These are phyloP conservation scores for Ceyx cyanopectus DNA, from an alignment of 2,113 vertebrate species.

Conservation along the genomic window DNA sequence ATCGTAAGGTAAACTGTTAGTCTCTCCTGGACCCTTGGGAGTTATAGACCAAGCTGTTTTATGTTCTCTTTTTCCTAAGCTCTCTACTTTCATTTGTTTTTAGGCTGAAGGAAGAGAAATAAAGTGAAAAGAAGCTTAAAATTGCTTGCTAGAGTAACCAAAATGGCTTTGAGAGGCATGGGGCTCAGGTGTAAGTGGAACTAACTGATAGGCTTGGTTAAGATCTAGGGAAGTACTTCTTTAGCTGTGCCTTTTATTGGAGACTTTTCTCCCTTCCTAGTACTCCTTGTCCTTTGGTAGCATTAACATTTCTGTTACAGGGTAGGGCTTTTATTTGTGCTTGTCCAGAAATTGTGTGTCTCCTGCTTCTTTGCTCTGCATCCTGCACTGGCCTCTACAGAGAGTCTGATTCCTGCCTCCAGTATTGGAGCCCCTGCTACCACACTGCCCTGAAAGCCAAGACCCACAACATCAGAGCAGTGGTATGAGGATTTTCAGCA, in stretches of 20 bases:
- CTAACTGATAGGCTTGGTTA: not conserved
- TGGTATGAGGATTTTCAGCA: not conserved
- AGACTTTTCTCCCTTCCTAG: conserved; percentile 43
- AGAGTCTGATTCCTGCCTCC: conserved; percentile 47
- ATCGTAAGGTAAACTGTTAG: conserved; percentile 29
- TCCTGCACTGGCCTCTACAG: conserved; percentile 32
- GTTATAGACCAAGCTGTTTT: conserved; percentile 15
- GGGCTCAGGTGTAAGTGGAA: not conserved
- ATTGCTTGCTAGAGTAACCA: not conserved
- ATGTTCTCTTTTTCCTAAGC: conserved; percentile 15
- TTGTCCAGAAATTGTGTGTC: conserved; percentile 6
- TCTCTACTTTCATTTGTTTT: conserved; percentile 25
- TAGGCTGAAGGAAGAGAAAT: conserved; percentile 14
- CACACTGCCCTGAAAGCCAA: not conserved
- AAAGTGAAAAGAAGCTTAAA: conserved; percentile 40
- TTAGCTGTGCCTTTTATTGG: conserved; percentile 59
- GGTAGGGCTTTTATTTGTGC: conserved; percentile 42
- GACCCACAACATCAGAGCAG: not conserved
- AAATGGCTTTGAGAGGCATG: not conserved
- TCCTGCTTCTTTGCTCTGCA: conserved; percentile 41
- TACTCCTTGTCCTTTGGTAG: conserved; percentile 44
- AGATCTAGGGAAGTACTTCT: conserved; percentile 9
- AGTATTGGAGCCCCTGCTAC: conserved; percentile 24
- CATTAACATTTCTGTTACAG: not conserved
- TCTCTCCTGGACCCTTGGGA: not conserved